Percentiles rank a stretch among this genome's conserved stretches.
Conservation (phyloP, 2,888 invertebrate species). For the Chironomus riparius region DNA sequence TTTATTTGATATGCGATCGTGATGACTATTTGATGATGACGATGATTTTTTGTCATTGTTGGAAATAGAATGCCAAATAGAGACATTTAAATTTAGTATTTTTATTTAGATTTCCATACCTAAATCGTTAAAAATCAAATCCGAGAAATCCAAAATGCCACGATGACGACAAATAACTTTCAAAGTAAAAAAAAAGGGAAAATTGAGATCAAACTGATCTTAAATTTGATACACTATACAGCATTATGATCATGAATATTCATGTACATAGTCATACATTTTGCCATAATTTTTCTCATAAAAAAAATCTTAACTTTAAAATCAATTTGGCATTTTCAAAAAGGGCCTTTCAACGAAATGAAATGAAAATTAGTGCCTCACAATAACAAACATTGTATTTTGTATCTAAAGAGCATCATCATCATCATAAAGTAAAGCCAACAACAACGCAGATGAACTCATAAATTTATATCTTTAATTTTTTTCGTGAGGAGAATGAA, state of each 20-base stretch:
- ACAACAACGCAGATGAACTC: conserved; percentile 9
- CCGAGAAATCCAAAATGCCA: conserved; percentile 8
- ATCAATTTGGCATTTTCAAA: neutral
- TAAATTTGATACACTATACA: no score
- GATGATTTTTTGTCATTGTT: neutral
- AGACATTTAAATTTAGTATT: conserved; percentile 1
- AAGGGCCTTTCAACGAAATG: no score
- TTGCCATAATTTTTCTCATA: neutral
- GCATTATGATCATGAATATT: no score
- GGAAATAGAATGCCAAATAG: conserved; percentile 5
- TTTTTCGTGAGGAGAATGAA: neutral
- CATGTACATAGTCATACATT: neutral
- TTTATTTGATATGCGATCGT: neutral
- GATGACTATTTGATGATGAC: neutral
- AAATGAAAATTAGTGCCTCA: no score
- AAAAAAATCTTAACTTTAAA: neutral
- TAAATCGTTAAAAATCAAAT: conserved; percentile 14
- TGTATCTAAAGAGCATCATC: neutral
- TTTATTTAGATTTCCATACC: neutral
- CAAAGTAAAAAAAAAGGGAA: neutral
- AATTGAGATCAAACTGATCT: neutral
- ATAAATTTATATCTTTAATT: neutral
- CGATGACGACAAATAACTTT: neutral
- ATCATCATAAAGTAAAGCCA: neutral
- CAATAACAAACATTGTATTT: no score